These are phyloP conservation scores for Lepidocyrtoides sp. DNA, from an alignment of 2,888 invertebrate species.

Conservation along the genomic window DNA sequence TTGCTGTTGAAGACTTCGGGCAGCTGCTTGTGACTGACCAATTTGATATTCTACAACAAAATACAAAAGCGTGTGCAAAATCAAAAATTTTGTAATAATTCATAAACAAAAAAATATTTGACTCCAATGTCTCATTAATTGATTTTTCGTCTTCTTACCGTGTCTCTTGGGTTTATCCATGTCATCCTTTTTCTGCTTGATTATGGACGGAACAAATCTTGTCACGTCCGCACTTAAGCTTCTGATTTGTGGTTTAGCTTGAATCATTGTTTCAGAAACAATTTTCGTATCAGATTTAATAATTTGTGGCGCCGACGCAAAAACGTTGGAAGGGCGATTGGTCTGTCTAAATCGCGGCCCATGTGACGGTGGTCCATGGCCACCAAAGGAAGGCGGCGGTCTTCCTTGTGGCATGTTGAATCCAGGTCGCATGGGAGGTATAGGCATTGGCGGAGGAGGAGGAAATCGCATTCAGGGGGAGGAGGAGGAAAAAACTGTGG, in stretches of 20 bases:
- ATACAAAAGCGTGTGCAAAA: not conserved
- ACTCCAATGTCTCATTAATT: no score
- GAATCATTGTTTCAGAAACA: constrained; percentile 82
- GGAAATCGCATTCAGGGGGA: constrained; percentile 86
- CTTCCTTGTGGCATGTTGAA: constrained; percentile 63
- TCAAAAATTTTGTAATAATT: not conserved
- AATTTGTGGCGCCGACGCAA: constrained; percentile 94
- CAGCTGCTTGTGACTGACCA: constrained; percentile 79
- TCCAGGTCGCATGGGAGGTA: constrained; percentile 87
- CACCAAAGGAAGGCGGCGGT: constrained; percentile 69
- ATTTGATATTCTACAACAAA: constrained; percentile 78
- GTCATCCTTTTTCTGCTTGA: constrained; percentile 96
- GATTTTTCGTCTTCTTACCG: no score
- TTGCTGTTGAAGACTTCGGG: constrained; percentile 73
- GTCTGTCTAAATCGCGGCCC: constrained; percentile 73
- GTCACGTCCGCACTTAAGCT: constrained; percentile 98
- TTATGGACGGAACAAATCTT: constrained; percentile 96
- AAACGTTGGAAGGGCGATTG: constrained; percentile 89
- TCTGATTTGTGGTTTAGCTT: constrained; percentile 98
- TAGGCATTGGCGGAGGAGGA: constrained; percentile 87
- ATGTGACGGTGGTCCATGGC: constrained; percentile 64
- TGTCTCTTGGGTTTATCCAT: constrained; percentile 88
- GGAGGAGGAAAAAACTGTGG: constrained; percentile 79
- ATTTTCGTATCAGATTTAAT: constrained; percentile 89
- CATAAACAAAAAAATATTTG: no score